Evolutionary conservation across 2,888 invertebrate genomes (phyloP), one percentile per base, ranked within the genome.

Genomic region (Yponomeuta plumbellus): DNA sequence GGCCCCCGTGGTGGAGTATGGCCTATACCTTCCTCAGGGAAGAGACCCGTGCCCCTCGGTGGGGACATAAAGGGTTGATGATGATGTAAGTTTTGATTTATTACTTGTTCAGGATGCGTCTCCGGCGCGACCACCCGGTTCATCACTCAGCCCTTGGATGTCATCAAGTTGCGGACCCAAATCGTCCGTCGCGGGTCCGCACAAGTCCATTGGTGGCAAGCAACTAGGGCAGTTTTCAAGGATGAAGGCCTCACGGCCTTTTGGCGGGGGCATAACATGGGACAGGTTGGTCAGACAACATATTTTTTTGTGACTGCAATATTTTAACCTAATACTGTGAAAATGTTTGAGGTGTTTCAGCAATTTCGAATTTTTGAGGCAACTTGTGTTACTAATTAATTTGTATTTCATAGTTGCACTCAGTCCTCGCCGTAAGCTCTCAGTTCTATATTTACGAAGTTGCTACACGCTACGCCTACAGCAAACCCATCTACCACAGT

Each of bases 261-360:
- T 70, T 99, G 98, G 98, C 98, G 98, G 77, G 99, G 99, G 0
- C 98, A 98, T 82, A 90, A 95, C 70, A 95, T 98, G 11, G 99
- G 98, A 0, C 99, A 99, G 89, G 92, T 96, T 68, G 85, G 52
- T 1, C 8, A 17, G 13, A 10, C 10, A 20, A 26, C 17, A 1
- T 23, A 1, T 20, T 58, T 58, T 58, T 20, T 22, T 1, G 10
- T n/a, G 58, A 26, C 11, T 1, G 44, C 13, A n/a, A n/a, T n/a
- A n/a, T n/a, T n/a, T n/a, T n/a, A n/a, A n/a, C n/a, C n/a, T n/a
- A n/a, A n/a, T n/a, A n/a, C n/a, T n/a, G n/a, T n/a, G n/a, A n/a
- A n/a, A n/a, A n/a, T 26, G 2, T 26, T 5, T 26, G 3, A 5
- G 26, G 26, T 26, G 26, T 26, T 26, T 26, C 2, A 26, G 26